phyloP scores from a whole-genome alignment of 2,113 vertebrate species.

The Aphelocoma coerulescens region DNA sequence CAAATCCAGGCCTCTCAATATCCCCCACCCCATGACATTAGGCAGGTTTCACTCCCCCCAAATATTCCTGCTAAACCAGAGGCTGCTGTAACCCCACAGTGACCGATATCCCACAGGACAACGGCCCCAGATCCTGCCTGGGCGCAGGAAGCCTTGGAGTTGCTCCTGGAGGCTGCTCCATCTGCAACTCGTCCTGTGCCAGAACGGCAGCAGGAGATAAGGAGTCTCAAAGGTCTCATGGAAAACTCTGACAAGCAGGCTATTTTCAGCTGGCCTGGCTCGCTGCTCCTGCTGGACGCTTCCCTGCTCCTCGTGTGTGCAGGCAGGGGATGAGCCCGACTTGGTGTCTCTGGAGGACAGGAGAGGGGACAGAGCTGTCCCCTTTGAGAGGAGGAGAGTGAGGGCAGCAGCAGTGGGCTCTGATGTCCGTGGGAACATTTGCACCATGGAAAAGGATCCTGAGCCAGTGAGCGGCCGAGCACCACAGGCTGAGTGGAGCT shows the following conservation, averaged over 20 bases:
- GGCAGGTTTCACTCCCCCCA: neutral
- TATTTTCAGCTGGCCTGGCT: conserved; percentile 34
- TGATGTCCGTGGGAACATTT: rapidly evolving
- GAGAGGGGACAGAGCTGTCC: neutral
- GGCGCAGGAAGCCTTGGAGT: neutral
- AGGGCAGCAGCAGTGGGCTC: neutral
- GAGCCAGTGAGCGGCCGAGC: rapidly evolving
- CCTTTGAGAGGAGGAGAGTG: rapidly evolving
- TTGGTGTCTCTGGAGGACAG: neutral
- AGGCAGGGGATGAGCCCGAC: neutral
- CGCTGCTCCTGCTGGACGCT: neutral
- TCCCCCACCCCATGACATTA: rapidly evolving
- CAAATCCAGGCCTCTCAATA: neutral
- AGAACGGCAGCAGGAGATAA: conserved; percentile 4
- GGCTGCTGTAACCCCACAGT: neutral
- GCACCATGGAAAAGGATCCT: neutral
- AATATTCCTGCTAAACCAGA: neutral
- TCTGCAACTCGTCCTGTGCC: neutral
- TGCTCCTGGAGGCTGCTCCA: neutral
- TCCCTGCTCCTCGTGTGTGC: neutral
- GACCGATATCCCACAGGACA: rapidly evolving
- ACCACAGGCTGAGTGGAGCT: rapidly evolving
- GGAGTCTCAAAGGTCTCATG: neutral
- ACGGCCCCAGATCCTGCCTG: rapidly evolving
- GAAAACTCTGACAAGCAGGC: conserved; percentile 16